phyloP scores from a whole-genome alignment of 2,797 vertebrate genomes.

The Pygocentrus nattereri region DNA sequence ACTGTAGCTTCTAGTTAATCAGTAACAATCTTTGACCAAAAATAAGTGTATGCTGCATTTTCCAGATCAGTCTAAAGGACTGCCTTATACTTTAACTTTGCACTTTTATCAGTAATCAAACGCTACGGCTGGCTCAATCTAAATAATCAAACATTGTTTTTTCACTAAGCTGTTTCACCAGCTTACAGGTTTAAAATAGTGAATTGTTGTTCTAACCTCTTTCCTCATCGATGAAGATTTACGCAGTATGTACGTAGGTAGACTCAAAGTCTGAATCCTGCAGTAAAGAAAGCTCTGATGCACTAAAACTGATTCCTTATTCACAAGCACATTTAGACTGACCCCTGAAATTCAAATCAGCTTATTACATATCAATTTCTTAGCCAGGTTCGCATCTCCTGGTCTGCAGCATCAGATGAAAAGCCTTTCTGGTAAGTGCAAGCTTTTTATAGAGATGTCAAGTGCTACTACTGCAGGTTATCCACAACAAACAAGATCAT shows the following conservation, averaged over 20 bases:
- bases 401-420: not conserved
- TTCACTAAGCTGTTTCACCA: not conserved
- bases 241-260: not conserved
- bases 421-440: not conserved
- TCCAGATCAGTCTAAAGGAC: too few relatives aligned
- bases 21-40: too few relatives aligned
- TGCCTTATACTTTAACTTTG: too few relatives aligned
- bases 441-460: constrained; percentile 15
- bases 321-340: not conserved
- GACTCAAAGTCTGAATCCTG: not conserved
- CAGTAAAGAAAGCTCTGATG: not conserved
- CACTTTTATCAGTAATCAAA: not conserved
- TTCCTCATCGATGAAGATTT: not conserved
- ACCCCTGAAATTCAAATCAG: constrained; percentile 22
- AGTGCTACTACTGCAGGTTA: not conserved
- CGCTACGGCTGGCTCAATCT: not conserved
- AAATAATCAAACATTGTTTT: not conserved
- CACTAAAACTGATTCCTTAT: not conserved
- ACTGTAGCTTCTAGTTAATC: too few relatives aligned
- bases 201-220: too few relatives aligned
- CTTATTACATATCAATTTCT: constrained; percentile 23
- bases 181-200: too few relatives aligned
- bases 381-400: constrained; percentile 12
- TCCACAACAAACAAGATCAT: not conserved
- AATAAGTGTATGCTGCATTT: too few relatives aligned